These are phyloP conservation scores for Paradoxurus hermaphroditus DNA, from an alignment of 2,113 vertebrate genomes.

Conservation along the genomic window DNA sequence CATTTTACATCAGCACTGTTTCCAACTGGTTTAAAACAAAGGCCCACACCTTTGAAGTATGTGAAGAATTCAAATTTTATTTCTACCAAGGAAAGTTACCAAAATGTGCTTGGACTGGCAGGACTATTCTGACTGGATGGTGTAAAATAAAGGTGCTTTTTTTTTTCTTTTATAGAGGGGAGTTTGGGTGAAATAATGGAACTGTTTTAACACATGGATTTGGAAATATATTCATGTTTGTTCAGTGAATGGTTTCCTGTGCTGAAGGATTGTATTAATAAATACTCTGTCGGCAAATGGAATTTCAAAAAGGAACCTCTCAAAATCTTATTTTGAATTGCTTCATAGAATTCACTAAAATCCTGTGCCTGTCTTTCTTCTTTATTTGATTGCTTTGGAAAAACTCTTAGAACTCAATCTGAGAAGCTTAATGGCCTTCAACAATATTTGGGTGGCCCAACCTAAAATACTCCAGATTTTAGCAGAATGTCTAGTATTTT, in stretches of 20 bases:
- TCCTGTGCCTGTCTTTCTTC: not conserved
- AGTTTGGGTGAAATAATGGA: conserved; percentile 47
- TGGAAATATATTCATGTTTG: conserved; percentile 50
- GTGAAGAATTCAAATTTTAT: conserved; percentile 41
- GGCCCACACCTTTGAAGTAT: not conserved
- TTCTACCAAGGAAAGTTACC: conserved; percentile 29
- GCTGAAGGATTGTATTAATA: conserved; percentile 41
- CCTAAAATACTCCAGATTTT: not conserved
- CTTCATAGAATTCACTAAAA: not conserved
- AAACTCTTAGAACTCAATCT: conserved; percentile 14
- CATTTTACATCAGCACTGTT: not conserved
- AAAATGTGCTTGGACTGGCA: not conserved
- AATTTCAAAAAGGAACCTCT: conserved; percentile 34
- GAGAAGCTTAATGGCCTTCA: conserved; percentile 12
- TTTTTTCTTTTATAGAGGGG: not conserved
- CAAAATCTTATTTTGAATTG: conserved; percentile 52
- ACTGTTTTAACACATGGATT: conserved; percentile 17
- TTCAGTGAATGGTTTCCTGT: conserved; percentile 44
- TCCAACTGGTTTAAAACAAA: conserved; percentile 17
- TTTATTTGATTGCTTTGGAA: conserved; percentile 54
- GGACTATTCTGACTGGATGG: not conserved
- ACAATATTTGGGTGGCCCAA: not conserved
- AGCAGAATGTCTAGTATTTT: not conserved
- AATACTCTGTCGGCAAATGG: conserved; percentile 46
- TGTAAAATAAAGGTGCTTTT: not conserved